Conservation (phyloP, 2,113 vertebrate genomes). For the Gadus macrocephalus region DNA sequence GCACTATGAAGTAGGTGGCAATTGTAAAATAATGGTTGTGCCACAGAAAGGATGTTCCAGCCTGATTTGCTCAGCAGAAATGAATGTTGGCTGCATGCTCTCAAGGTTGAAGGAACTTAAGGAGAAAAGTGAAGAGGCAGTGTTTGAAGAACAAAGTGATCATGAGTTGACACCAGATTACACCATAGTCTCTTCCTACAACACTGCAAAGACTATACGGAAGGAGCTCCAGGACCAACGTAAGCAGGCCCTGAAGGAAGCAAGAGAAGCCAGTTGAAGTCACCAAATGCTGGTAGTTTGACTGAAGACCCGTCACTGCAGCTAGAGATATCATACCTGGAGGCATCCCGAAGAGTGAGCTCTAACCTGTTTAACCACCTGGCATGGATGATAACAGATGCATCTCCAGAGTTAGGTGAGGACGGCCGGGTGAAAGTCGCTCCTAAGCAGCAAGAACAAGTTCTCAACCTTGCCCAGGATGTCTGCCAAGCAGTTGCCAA, state of each 20-base stretch:
- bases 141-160: conserved; percentile 12
- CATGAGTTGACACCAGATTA: conserved; percentile 13
- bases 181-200: conserved; percentile 18
- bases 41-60: conserved; percentile 17
- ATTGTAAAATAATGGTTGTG: conserved; percentile 15
- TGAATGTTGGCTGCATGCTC: conserved; percentile 2
- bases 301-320: conserved; percentile 12
- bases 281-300: conserved; percentile 11
- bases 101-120: too few relatives aligned
- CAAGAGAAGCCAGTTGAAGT: conserved; percentile 17
- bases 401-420: conserved; percentile 12
- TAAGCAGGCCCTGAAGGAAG: conserved; percentile 10
- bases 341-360: conserved; percentile 7
- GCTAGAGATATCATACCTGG: conserved; percentile 4
- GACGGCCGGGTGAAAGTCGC: conserved; percentile 9
- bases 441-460: conserved; percentile 10
- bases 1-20: conserved; percentile 13
- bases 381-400: conserved; percentile 13
- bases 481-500: too few relatives aligned
- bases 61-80: conserved; percentile 17
- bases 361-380: conserved; percentile 3
- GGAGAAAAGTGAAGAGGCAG: conserved; percentile 1
- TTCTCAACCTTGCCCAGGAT: conserved; percentile 16
- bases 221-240: conserved; percentile 13
- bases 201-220: conserved; percentile 18